Conservation (phyloP, 2,888 invertebrate species). For the Schizotus pectinicornis region DNA sequence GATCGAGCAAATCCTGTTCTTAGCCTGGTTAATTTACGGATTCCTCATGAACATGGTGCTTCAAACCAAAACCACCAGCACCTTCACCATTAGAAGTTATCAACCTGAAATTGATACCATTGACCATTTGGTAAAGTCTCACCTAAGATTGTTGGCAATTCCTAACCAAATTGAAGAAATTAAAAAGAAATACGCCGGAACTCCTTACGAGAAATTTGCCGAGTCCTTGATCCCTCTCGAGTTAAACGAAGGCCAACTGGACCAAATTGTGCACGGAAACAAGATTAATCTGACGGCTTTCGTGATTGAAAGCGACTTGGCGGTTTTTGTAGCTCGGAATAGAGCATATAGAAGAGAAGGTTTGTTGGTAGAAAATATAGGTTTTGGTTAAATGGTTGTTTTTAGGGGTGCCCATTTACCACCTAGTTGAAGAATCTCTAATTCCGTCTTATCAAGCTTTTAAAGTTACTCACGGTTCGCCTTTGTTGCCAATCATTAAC, state of each 20-base stretch:
- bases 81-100: conserved; percentile 22
- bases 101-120: conserved; percentile 31
- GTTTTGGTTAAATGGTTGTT: not conserved
- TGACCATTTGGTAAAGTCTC: conserved; percentile 22
- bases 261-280: conserved; percentile 5
- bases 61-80: conserved; percentile 31
- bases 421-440: conserved; percentile 28
- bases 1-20: conserved; percentile 18
- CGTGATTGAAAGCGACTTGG: conserved; percentile 19
- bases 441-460: conserved; percentile 27
- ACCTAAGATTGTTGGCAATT: conserved; percentile 24
- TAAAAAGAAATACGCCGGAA: conserved; percentile 27
- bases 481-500: conserved; percentile 23
- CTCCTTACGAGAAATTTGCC: conserved; percentile 18
- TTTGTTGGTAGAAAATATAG: not conserved
- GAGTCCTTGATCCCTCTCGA: conserved; percentile 1
- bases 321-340: conserved; percentile 12
- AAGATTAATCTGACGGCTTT: conserved; percentile 4
- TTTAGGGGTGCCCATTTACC: conserved; percentile 14
- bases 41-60: conserved; percentile 21
- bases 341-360: conserved; percentile 13
- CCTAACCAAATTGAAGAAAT: conserved; percentile 26
- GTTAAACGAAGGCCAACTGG: conserved; percentile 12
- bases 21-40: conserved; percentile 22
- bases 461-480: conserved; percentile 23